Conservation (phyloP, 2,888 invertebrate species). For the Polymixis lichenea region DNA sequence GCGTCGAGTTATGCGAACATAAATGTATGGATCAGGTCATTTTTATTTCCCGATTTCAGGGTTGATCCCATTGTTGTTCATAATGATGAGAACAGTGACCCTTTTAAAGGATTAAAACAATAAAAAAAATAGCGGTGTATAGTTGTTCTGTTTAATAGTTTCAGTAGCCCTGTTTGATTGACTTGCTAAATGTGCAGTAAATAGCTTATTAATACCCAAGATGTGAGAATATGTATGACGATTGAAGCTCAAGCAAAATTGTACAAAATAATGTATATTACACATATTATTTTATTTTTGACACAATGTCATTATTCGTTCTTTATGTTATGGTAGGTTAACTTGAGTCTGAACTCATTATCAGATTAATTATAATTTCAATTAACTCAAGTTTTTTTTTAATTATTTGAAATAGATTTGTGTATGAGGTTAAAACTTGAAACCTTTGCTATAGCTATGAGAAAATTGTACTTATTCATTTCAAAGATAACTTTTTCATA, state of each 20-base stretch:
- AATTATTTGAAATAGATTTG: slow-evolving; percentile 25
- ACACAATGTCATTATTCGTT: slow-evolving; percentile 43
- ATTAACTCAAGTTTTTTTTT: slow-evolving; percentile 9
- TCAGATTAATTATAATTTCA: slow-evolving; percentile 16
- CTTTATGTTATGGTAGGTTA: slow-evolving; percentile 45
- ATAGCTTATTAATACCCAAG: slow-evolving; percentile 48
- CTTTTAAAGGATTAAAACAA: too few species aligned
- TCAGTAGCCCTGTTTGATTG: slow-evolving; percentile 59
- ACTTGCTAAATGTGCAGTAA: slow-evolving; percentile 57
- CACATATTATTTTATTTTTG: slow-evolving; percentile 36
- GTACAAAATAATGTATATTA: slow-evolving; percentile 53
- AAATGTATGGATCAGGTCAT: too few species aligned
- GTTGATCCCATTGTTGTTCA: too few species aligned
- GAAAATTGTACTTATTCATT: slow-evolving; percentile 46
- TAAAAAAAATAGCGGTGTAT: too few species aligned
- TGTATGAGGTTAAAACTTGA: slow-evolving; percentile 12
- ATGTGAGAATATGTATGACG: slow-evolving; percentile 54
- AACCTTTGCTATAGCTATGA: slow-evolving; percentile 23
- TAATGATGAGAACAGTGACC: too few species aligned
- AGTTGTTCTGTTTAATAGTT: slow-evolving; percentile 34
- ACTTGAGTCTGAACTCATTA: slow-evolving; percentile 34
- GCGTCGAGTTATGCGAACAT: too few species aligned
- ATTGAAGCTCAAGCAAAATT: slow-evolving; percentile 58
- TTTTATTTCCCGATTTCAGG: too few species aligned
- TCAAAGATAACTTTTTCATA: slow-evolving; percentile 51